Conservation (phyloP, 1,140 invertebrate genomes). For the Drosophila kohkoa region DNA sequence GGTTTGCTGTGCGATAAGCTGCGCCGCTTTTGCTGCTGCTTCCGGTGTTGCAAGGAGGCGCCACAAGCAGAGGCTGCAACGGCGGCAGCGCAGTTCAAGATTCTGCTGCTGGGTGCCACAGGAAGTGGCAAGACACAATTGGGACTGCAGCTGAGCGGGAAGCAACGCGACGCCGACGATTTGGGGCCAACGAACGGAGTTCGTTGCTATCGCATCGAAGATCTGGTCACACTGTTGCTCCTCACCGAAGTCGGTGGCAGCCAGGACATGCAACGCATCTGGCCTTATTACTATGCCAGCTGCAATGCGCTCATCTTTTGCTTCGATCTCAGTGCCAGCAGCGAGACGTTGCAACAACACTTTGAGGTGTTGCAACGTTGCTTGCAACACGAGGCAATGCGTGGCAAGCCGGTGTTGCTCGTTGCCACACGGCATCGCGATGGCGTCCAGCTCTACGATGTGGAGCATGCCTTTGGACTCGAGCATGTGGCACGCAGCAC, state of each 20-base stretch:
- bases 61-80: neutral
- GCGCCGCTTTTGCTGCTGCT: constrained; percentile 45
- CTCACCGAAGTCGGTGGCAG: constrained; percentile 78
- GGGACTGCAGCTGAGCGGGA: constrained; percentile 51
- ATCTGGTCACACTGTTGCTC: constrained; percentile 21
- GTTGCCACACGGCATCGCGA: constrained; percentile 63
- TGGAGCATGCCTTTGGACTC: constrained; percentile 68
- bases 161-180: constrained; percentile 32
- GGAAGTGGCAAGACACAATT: constrained; percentile 77
- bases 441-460: constrained; percentile 73
- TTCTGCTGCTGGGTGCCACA: constrained; percentile 63
- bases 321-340: constrained; percentile 58
- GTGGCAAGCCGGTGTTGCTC: constrained; percentile 69
- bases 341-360: constrained; percentile 36
- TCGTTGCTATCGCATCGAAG: constrained; percentile 50
- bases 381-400: constrained; percentile 50
- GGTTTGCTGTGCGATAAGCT: constrained; percentile 59
- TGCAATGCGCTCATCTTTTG: constrained; percentile 72
- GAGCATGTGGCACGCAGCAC: constrained; percentile 54
- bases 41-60: neutral
- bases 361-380: constrained; percentile 51
- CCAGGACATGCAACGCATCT: constrained; percentile 76
- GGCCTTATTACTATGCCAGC: constrained; percentile 69
- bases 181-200: constrained; percentile 69
- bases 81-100: constrained; percentile 52